These are phyloP conservation scores for Blastomussa wellsi DNA, from an alignment of 92 coral and sea anemone species.

Conservation along the genomic window DNA sequence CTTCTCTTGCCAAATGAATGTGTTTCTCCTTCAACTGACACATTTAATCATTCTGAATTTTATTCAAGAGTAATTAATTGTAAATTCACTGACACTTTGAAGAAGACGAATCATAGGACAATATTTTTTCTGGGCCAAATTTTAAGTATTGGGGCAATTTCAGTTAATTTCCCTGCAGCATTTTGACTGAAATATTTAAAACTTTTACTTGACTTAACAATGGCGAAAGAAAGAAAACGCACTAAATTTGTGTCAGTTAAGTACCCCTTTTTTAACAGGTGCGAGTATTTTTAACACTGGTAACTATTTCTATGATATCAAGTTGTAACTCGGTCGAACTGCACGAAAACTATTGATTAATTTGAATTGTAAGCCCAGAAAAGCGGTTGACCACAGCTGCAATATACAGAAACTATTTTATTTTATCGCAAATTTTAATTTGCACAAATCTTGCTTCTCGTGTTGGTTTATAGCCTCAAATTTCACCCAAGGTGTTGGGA, in stretches of 20 bases:
- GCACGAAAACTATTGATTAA: neutral
- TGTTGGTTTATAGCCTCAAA: neutral
- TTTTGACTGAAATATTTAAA: neutral
- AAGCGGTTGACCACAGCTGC: too few species aligned
- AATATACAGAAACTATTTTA: neutral
- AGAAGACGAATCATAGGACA: neutral
- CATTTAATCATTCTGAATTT: neutral
- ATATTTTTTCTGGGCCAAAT: too few species aligned
- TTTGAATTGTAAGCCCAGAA: neutral
- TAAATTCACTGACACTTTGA: neutral
- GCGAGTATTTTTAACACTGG: neutral
- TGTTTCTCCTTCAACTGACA: neutral
- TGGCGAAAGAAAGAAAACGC: neutral
- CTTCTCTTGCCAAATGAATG: neutral
- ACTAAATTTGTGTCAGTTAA: neutral
- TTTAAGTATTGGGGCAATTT: neutral
- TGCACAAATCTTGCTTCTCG: neutral
- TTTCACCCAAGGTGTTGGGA: neutral
- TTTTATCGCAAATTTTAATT: neutral
- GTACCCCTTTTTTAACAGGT: constrained; percentile 22
- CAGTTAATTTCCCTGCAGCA: neutral
- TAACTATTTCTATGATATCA: neutral
- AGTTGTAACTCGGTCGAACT: neutral
- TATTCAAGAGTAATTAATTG: neutral
- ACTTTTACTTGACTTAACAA: neutral